Evolutionary conservation across 30 jellyfish, hydroid and myxozoan genomes (phyloP), one percentile per base, ranked within the genome.

Genomic region (Hydractinia echinata): DNA sequence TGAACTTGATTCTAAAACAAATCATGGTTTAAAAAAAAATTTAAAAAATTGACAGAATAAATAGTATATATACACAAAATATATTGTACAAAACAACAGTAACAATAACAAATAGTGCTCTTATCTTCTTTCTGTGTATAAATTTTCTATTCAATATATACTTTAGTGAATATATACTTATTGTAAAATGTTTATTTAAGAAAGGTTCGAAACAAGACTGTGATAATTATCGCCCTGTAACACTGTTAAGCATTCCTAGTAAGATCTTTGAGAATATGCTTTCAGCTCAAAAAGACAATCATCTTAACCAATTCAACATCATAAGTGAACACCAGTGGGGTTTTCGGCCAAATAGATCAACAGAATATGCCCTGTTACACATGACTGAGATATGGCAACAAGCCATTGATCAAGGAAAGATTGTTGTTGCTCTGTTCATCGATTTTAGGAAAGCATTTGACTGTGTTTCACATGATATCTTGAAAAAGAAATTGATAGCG

Each of bases 301-400:
- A 86, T 70, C 20, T 72, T 48, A 54, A 6, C 9, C 10, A 6
- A n/a, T 52, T 55, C 81, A 86, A 87, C 11, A 5, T 54, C 18
- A n/a, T 68, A 13, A 73, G 86, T 67, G 90, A 76, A 71, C 78
- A 81, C 69, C 96, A 87, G 58, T 72, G 87, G 90, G 95, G 86
- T 52, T 80, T 78, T 77, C 71, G 71, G 73, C 67, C 44, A 82
- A 83, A 81, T 54, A 14, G 81, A 54, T 87, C 95, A 53, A 79
- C 84, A 64, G 95, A 80, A 74, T 67, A 87, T 52, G 54, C 76
- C 69, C 83, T 87, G 56, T 81, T 74, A 54, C 76, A 76, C 80
- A 82, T 68, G 74, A 69, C 87, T 10, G 88, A 86, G 73, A 72
- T 82, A 51, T 85, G 89, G 95, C 21, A 79, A 61, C 50, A 74